These are phyloP conservation scores for Cataglyphis hispanica DNA, from an alignment of 1,140 invertebrate genomes.

Conservation along the genomic window DNA sequence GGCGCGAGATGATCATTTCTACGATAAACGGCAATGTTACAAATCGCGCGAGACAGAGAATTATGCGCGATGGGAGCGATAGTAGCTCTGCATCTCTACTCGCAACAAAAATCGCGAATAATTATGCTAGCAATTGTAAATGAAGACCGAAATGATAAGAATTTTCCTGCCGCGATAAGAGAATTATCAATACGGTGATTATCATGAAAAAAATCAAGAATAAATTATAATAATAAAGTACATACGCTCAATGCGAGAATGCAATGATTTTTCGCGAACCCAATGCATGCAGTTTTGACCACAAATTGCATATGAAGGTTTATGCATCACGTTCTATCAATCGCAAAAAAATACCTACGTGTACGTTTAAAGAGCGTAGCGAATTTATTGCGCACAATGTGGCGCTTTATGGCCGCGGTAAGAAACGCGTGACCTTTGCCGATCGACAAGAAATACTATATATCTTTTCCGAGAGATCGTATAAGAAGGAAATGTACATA, in stretches of 20 bases:
- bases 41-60: slow-evolving; percentile 10
- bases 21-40: slow-evolving; percentile 20
- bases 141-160: neutral
- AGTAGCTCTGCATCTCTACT: neutral
- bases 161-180: neutral
- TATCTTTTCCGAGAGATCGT: slow-evolving; percentile 56
- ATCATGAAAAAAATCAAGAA: slow-evolving; percentile 14
- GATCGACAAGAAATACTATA: slow-evolving; percentile 45
- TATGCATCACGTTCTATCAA: slow-evolving; percentile 53
- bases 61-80: slow-evolving; percentile 8
- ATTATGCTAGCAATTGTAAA: neutral
- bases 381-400: slow-evolving; percentile 43
- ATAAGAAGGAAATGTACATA: slow-evolving; percentile 30
- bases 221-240: slow-evolving; percentile 42
- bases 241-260: slow-evolving; percentile 27
- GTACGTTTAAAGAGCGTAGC: slow-evolving; percentile 49
- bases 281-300: slow-evolving; percentile 31
- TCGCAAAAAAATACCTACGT: slow-evolving; percentile 51
- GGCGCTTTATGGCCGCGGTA: slow-evolving; percentile 43
- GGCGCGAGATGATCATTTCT: neutral
- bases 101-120: slow-evolving; percentile 18
- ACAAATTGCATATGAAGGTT: slow-evolving; percentile 45
- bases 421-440: slow-evolving; percentile 51
- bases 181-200: too few relatives aligned
- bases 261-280: slow-evolving; percentile 31